Base-by-base conservation (phyloP, 2,888 invertebrate species). In the Crematogaster levior region DNA sequence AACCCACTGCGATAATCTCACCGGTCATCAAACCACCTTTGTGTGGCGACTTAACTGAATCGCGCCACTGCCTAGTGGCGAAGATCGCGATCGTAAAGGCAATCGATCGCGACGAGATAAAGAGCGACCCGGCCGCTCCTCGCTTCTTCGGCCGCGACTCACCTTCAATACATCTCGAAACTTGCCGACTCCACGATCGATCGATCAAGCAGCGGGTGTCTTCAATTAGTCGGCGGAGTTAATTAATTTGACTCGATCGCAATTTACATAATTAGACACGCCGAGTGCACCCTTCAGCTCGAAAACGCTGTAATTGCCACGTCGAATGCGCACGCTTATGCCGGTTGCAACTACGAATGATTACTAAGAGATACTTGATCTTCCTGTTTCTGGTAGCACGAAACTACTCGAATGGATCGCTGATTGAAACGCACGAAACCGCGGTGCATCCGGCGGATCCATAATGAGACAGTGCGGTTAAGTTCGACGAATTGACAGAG, bases 121-220 rank as follows among this genome's bases (percentile, higher is more conserved):
- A 48, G 37, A 27, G 15, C 37, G 34, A 7, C 15, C n/a, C n/a
- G n/a, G n/a, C n/a, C n/a, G n/a, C n/a, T n/a, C n/a, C n/a, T n/a
- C n/a, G n/a, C n/a, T n/a, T 63, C 24, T 18, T 30, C 37, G 18
- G 53, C 24, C 37, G 34, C 72, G 24, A 48, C 60, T 80, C 58
- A 15, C 21, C 60, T 12, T 27, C 53, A n/a, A 65, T 65, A 37
- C 12, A 37, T 70, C 77, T 66, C 34, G 56, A 56, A 43, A 72
- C 82, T 66, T 68, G 81, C 81, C 86, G 87, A 82, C 84, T 82
- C 80, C 27, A 65, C 84, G 86, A 91, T 91, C 86, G 85, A 90
- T 91, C 86, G 89, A 91, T 91, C 91, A 89, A 88, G 84, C 91
- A 85, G 84, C 89, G 79, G 89, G 85, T 86, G 82, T 84, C 87